A percentile compares a stretch with the other conserved stretches of the same genome.
Evolutionary conservation across 2,888 invertebrate genomes (phyloP).

Genomic region (Cordylochernes scorpioides): DNA sequence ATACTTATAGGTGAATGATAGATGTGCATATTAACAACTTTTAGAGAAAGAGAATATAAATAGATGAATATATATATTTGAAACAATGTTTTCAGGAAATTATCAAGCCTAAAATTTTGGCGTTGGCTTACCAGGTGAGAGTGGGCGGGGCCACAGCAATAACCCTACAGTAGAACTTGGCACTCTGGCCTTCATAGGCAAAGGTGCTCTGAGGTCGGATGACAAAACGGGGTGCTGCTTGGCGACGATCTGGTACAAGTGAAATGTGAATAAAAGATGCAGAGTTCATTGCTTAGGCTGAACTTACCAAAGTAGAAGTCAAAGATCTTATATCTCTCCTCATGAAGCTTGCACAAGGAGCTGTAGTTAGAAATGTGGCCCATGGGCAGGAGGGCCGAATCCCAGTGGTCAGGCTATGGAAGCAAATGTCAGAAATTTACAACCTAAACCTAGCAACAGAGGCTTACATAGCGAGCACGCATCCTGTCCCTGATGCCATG

Average conservation of each 20-base stretch:
- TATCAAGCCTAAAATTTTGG: too few species aligned
- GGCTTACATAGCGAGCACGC: constrained; percentile 33
- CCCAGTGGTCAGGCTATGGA: constrained; percentile 28
- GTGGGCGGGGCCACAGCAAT: constrained; percentile 68
- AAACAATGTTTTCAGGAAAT: background rate
- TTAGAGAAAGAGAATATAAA: background rate
- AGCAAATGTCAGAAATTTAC: background rate
- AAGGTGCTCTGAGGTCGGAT: constrained; percentile 84
- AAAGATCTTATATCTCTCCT: constrained; percentile 86
- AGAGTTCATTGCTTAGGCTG: too few species aligned
- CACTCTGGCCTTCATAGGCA: constrained; percentile 88
- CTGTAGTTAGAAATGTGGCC: constrained; percentile 93
- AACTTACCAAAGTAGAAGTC: constrained; percentile 72
- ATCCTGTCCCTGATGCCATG: constrained; percentile 61
- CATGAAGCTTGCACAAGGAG: constrained; percentile 69
- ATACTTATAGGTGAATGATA: background rate
- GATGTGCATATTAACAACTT: background rate
- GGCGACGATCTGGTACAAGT: constrained; percentile 46
- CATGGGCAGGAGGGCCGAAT: constrained; percentile 65
- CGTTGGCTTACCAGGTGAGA: constrained; percentile 59
- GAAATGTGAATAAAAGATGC: background rate
- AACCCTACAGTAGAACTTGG: constrained; percentile 86
- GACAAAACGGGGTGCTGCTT: constrained; percentile 93
- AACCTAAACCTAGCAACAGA: background rate
- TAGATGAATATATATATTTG: background rate